phyloP scores from a whole-genome alignment of 2,113 vertebrate genomes.

The Lichenostomus cassidix region DNA sequence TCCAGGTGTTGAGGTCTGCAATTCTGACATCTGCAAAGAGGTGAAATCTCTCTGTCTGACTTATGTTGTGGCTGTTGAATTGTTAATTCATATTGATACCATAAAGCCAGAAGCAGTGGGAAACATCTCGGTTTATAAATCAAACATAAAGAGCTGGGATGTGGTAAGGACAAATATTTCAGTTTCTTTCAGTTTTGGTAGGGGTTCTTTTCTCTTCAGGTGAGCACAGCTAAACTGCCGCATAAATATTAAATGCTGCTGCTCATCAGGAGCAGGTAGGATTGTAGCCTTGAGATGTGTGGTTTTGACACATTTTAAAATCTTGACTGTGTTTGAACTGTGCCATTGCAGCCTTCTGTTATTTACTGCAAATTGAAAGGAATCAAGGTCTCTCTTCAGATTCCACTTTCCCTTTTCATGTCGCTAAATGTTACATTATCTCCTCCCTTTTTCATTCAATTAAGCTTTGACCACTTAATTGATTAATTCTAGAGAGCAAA shows the following conservation, averaged over 20 bases:
- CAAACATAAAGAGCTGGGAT: background rate
- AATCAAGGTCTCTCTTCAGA: constrained; percentile 6
- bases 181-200: background rate
- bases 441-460: background rate
- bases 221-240: background rate
- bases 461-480: constrained; percentile 50
- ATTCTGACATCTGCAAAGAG: background rate
- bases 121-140: background rate
- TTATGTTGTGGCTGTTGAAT: background rate
- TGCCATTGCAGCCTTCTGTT: background rate
- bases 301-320: background rate
- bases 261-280: background rate
- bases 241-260: constrained; percentile 16
- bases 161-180: background rate
- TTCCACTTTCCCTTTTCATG: background rate
- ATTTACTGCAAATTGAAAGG: constrained; percentile 29
- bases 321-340: background rate
- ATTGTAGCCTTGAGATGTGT: background rate
- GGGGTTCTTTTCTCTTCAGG: background rate
- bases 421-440: constrained; percentile 20
- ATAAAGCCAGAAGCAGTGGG: background rate
- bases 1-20: background rate
- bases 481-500: constrained; percentile 47
- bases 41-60: background rate
- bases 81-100: background rate